Evolutionary conservation across 2,888 invertebrate species (phyloP), one percentile per base, ranked within the genome.

Genomic region (Aporophyla nigra): DNA sequence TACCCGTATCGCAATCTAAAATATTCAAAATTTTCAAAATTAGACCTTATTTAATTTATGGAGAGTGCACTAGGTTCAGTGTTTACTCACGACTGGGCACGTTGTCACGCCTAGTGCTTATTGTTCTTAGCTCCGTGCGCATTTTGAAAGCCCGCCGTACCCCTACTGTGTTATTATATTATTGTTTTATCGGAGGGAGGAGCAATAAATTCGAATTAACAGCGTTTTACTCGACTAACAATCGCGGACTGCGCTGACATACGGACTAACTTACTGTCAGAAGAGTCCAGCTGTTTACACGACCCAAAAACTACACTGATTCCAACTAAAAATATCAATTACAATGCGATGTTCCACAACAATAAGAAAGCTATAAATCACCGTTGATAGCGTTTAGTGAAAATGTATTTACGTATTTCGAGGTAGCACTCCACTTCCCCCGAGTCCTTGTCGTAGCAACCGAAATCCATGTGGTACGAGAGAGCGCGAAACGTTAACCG

Each of bases 351-450:
- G 92, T 92, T 93, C 92, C 92, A 93, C 92, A 95, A 94, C 93
- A 94, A 95, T 94, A 91, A 93, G 93, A 93, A 91, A 92, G 93
- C 91, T 91, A 91, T 93, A 92, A 93, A 94, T 92, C 90, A 91
- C 92, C 91, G 92, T 90, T 89, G 90, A 92, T 92, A 93, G 91
- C 92, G 93, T 93, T 93, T 93, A 94, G 92, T 92, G 88, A 94
- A 94, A 95, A 93, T 91, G 92, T 95, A 97, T 97, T 97, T 97
- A 97, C 97, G 97, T 96, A 97, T 97, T 97, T 97, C 97, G 91
- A 97, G 94, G 97, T 97, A 97, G 95, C 97, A 97, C 96, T 98
- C 98, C 95, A 97, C 96, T 93, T 97, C 97, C 88, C 97, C 97
- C 79, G 97, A 97, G 89, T 97, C 97, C 92, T 97, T 97, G 95